Evolutionary conservation across 2,888 invertebrate species (phyloP), one percentile per base, ranked within the genome.

Genomic region (Meliscaeva auricollis): DNA sequence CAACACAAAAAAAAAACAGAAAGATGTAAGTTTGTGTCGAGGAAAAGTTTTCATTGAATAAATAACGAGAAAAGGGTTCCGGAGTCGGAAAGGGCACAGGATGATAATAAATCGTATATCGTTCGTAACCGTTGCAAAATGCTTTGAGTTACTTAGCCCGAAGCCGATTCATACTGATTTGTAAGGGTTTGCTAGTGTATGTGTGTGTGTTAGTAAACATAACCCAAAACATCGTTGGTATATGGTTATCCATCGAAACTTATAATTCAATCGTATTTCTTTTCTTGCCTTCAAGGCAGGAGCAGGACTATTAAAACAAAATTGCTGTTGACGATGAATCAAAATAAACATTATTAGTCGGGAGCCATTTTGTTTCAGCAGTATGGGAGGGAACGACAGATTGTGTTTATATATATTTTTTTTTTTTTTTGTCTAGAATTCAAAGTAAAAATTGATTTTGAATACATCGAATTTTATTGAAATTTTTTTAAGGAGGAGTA

Each of bases 11-110:
- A 13, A 52, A 50, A 26, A n/a, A 50, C 0, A 26, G 26, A 26
- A 5, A 4, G 22, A n/a, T 26, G 26, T n/a, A n/a, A 5, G 26
- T 52, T 0, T 26, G 52, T 22, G 26, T n/a, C 2, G 35, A 30
- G n/a, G 2, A n/a, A 26, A 52, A 52, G 52, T 52, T 52, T 46
- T 52, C n/a, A 52, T 52, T 52, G 52, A 30, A 52, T 52, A 52
- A 52, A 52, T 52, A 26, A 52, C 30, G 7, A 30, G 35, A 52
- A 17, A 50, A 11, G 26, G 50, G n/a, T 52, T 52, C 2, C n/a
- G 1, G 30, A 15, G 7, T 46, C 26, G 26, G n/a, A 26, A 9
- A n/a, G 30, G 26, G 26, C n/a, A 30, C 1, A 7, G 30, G 35
- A 38, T 11, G 8, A 52, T 52, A 9, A 30, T 52, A 4, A 30